Evolutionary conservation across 2,888 invertebrate genomes (phyloP), one percentile per base, ranked within the genome.

Genomic region (Pemphredon lugubris): DNA sequence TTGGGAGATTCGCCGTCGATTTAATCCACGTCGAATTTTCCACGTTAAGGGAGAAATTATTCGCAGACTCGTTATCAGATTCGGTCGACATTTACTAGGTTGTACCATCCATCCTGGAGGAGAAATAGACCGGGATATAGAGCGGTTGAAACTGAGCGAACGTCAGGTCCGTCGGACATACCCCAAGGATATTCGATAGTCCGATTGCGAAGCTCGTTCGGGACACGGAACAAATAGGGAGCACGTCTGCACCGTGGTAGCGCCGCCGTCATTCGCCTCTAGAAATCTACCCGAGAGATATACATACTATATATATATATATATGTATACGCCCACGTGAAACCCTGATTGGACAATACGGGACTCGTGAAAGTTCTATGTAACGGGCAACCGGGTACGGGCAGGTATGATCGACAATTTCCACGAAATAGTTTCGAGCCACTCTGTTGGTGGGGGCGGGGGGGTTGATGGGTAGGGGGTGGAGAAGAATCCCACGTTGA

Each of bases 161-260:
- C 70, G 78, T 77, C 75, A 70, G 75, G 42, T 64, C 60, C 66
- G 63, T 70, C 51, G 64, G 61, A 75, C 71, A 37, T 78, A 66
- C 61, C 68, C 72, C 51, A 67, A 68, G 77, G 77, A 75, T 77
- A 75, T 75, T 71, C 77, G 79, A 77, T 75, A 65, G 67, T 60
- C 71, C 71, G 67, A 68, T 77, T 58, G 57, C 23, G 48, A 42
- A 32, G 30, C 37, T 34, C 16, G 48, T 39, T 23, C 53, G 40
- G 54, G 23, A 59, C 72, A 55, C 20, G 70, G 44, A 63, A 64
- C 64, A 70, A 72, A 72, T 63, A 69, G 53, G 34, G 58, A 44
- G 20, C 44, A 48, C 42, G 55, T 61, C 14, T 44, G 48, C 26
- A 34, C 42, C 13, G 14, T 13, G 11, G 20, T 26, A 16, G n/a